Base-by-base conservation (phyloP, 2,888 invertebrate species). In the Morpho helenor region DNA sequence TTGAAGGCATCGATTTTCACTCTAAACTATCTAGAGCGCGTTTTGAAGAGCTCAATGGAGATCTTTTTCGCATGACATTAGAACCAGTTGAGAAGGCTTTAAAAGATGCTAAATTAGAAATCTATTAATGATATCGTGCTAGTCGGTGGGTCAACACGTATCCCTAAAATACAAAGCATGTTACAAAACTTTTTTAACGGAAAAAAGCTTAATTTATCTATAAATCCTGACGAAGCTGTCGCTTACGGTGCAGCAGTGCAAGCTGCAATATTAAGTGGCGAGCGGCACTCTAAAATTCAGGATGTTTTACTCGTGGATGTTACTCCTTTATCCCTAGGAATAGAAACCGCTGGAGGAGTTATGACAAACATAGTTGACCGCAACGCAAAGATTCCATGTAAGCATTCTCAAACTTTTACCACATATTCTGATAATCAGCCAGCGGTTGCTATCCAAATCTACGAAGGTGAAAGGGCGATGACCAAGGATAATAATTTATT, bases 361-460 rank as follows among this genome's bases (percentile, higher is more conserved):
- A 95, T 96, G 95, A 90, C 93, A 0, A 94, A 93, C 66, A 92
- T 96, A 22, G 93, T 96, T 9, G 94, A 95, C 69, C 89, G 95
- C 59, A 95, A 95, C 69, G 87, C 92, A 3, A 91, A 94, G 67
- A 95, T 95, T 69, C 95, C 95, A 0, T 94, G 94, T 80, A 94
- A 93, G 67, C 94, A 94, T 74, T 89, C 93, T 0, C 92, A 95
- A 76, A 93, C 92, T 0, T 96, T 96, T 77, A 94, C 96, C 1
- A 96, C 96, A 0, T 96, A 95, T 73, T 84, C 94, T 0, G 96
- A 96, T 77, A 96, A 95, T 76, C 96, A 96, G 75, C 91, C 94
- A 0, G 94, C 92, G 0, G 95, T 95, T 3, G 92, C 92, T 7
- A 92, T 95, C 55, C 94, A 94, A 80, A 94, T 95, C 45, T 94